Conservation (phyloP, 64 coral and sea anemone genomes). For the Anthopleura sola region DNA sequence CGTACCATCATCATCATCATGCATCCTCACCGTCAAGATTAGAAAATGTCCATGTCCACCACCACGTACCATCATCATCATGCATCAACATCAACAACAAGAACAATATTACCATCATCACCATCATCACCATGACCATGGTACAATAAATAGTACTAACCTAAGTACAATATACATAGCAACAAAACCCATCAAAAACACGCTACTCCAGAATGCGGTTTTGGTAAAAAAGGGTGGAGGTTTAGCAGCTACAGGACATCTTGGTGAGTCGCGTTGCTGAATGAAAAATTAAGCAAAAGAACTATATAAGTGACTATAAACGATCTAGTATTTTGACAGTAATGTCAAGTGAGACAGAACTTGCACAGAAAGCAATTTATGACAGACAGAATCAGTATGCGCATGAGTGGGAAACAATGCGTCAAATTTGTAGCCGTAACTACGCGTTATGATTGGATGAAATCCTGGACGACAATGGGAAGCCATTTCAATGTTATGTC, state of each 20-base stretch:
- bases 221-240: constrained; percentile 16
- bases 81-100: not conserved
- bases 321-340: too few relatives aligned
- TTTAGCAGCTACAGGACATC: constrained; percentile 1
- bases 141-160: not conserved
- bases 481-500: too few relatives aligned
- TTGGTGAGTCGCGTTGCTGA: constrained; percentile 13
- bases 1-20: too few relatives aligned
- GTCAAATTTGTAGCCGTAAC: not conserved
- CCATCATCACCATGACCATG: not conserved
- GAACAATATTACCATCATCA: not conserved
- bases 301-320: too few relatives aligned
- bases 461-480: too few relatives aligned
- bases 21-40: too few relatives aligned
- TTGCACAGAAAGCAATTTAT: too few relatives aligned
- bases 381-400: too few relatives aligned
- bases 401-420: not conserved
- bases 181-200: not conserved
- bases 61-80: not conserved
- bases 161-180: not conserved
- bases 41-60: too few relatives aligned
- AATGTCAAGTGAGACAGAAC: too few relatives aligned
- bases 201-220: not conserved
- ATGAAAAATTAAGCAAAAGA: not conserved
- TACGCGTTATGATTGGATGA: too few relatives aligned